phyloP scores from a whole-genome alignment of 2,797 vertebrate species.

The Eulemur albifrons region DNA sequence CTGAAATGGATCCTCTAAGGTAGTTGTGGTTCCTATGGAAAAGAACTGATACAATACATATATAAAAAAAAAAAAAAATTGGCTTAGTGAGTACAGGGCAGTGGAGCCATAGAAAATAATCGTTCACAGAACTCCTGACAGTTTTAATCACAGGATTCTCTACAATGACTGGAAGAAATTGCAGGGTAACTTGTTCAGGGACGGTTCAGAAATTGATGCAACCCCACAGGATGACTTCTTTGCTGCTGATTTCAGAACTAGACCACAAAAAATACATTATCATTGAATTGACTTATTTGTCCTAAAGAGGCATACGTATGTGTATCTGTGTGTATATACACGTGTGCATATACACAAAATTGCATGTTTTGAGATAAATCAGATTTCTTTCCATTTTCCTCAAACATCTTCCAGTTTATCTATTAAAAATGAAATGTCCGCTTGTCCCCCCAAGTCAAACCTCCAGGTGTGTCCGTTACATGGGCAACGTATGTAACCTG shows the following conservation, averaged over 20 bases:
- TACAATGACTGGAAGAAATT: constrained; percentile 25
- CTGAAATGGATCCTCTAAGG: not conserved
- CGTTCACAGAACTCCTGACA: constrained; percentile 49
- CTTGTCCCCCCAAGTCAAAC: too few relatives aligned
- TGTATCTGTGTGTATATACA: not conserved
- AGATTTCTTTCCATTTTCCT: not conserved
- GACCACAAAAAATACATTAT: not conserved
- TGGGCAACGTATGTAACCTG: too few relatives aligned
- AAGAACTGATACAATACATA: not conserved
- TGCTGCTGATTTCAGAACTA: not conserved
- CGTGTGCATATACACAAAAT: not conserved
- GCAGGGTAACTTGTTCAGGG: not conserved
- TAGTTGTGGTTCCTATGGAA: not conserved
- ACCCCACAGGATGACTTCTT: not conserved
- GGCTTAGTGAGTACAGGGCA: not conserved
- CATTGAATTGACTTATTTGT: not conserved
- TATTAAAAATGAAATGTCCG: not conserved
- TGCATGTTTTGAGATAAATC: not conserved
- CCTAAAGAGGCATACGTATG: not conserved
- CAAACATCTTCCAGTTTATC: not conserved
- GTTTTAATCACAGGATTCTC: constrained; percentile 4
- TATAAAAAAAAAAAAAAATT: not conserved
- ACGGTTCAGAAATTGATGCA: not conserved
- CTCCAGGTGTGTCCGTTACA: too few relatives aligned
- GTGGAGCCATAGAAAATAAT: constrained; percentile 18